A percentile compares a stretch with the other conserved stretches of the same genome.
Evolutionary conservation across 2,113 vertebrate species (phyloP).

Genomic region (Sinocyclocheilus anshuiensis): DNA sequence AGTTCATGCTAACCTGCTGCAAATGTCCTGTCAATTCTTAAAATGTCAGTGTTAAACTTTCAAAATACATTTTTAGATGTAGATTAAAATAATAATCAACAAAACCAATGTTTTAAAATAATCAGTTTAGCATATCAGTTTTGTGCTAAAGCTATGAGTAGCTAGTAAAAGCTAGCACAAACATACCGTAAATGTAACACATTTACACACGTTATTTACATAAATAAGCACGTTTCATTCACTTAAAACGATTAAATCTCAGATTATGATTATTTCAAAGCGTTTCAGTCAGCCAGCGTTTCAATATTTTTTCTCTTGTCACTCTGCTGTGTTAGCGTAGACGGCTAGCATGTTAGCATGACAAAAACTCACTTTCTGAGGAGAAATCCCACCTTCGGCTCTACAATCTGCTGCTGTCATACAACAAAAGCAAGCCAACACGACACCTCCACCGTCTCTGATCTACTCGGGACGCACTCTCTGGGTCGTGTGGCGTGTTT

Average conservation of each 20-base stretch:
- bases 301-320: neutral
- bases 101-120: neutral
- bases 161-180: constrained; percentile 2
- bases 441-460: constrained; percentile 1
- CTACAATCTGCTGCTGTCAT: constrained; percentile 23
- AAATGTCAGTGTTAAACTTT: neutral
- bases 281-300: neutral
- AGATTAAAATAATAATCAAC: neutral
- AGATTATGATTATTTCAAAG: neutral
- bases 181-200: neutral
- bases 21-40: neutral
- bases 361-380: constrained; percentile 37
- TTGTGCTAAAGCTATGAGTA: neutral
- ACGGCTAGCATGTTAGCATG: constrained; percentile 20
- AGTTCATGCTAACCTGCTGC: neutral
- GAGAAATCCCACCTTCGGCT: neutral
- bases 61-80: neutral
- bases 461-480: neutral
- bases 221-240: neutral
- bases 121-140: neutral
- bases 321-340: neutral
- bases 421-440: neutral
- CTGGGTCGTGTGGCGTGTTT: neutral
- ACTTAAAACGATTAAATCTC: neutral
- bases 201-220: neutral